Evolutionary conservation across 2,113 vertebrate genomes (phyloP).

Genomic region (Sander lucioperca): DNA sequence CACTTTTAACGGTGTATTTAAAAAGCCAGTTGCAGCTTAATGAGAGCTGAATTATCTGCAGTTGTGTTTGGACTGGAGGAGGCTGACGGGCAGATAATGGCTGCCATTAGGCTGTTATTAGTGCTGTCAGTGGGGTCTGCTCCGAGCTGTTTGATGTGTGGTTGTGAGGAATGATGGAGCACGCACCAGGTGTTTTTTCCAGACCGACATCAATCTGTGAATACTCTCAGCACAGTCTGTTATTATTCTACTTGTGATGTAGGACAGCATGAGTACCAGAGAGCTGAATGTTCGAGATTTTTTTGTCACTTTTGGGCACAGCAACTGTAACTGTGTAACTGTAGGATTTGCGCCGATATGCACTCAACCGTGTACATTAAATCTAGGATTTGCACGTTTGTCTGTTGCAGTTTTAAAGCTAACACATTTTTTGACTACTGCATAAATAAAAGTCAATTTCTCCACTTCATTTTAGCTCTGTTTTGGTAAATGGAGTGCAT

Average conservation of each 20-base stretch:
- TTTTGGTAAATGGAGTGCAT: too few relatives aligned
- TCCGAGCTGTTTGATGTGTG: slow-evolving; percentile 56
- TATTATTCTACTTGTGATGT: not conserved
- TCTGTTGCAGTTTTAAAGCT: too few relatives aligned
- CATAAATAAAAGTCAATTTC: too few relatives aligned
- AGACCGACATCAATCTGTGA: not conserved
- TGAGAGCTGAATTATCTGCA: slow-evolving; percentile 9
- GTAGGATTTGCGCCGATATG: too few relatives aligned
- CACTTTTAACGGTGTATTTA: not conserved
- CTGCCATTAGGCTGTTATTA: slow-evolving; percentile 64
- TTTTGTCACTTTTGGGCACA: too few relatives aligned
- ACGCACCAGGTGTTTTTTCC: slow-evolving; percentile 44
- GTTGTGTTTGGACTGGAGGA: slow-evolving; percentile 59
- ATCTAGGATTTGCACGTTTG: too few relatives aligned
- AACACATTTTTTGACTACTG: too few relatives aligned
- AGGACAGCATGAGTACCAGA: too few relatives aligned
- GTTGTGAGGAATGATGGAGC: slow-evolving; percentile 43
- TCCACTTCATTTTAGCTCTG: too few relatives aligned
- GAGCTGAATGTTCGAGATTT: too few relatives aligned
- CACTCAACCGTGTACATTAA: too few relatives aligned
- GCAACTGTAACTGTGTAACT: too few relatives aligned
- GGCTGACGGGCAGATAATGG: slow-evolving; percentile 55
- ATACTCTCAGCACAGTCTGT: not conserved
- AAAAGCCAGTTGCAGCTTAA: slow-evolving; percentile 14
- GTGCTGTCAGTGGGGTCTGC: slow-evolving; percentile 38